These are phyloP conservation scores for Trialeurodes vaporariorum DNA, from an alignment of 1,140 invertebrate species.

Conservation along the genomic window DNA sequence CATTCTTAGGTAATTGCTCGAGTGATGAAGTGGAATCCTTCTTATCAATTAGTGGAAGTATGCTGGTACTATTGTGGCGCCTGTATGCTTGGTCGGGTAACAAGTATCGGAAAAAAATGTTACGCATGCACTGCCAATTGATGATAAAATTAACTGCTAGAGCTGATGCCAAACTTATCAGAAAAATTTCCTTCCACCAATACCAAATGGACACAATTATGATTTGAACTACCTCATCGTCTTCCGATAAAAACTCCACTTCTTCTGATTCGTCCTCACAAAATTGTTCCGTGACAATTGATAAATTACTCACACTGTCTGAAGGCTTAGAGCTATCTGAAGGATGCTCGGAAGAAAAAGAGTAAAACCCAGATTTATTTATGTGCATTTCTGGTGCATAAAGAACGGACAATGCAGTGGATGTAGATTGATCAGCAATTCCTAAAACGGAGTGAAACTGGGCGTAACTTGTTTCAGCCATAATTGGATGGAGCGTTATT, in stretches of 20 bases:
- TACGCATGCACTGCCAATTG: background rate
- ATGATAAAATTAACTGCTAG: slow-evolving; percentile 47
- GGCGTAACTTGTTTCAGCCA: background rate
- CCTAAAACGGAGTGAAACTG: background rate
- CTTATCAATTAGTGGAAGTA: background rate
- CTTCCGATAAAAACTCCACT: slow-evolving; percentile 6
- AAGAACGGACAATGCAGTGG: slow-evolving; percentile 50
- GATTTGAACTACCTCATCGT: slow-evolving; percentile 40
- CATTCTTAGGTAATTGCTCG: background rate
- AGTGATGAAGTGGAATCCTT: background rate
- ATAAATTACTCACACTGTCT: background rate
- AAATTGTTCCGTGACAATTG: slow-evolving; percentile 23
- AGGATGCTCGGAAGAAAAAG: background rate
- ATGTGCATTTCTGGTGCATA: slow-evolving; percentile 43
- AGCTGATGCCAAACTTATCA: slow-evolving; percentile 52
- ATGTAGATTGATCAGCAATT: slow-evolving; percentile 22
- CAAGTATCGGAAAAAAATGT: background rate
- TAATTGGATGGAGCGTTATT: background rate
- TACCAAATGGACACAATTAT: slow-evolving; percentile 60
- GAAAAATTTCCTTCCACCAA: slow-evolving; percentile 68
- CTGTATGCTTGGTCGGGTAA: background rate
- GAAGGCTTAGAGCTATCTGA: background rate
- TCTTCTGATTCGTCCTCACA: slow-evolving; percentile 33
- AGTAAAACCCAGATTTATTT: background rate
- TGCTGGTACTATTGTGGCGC: background rate